Base-by-base conservation (phyloP, 2,797 vertebrate species). In the Oryzias sinensis region DNA sequence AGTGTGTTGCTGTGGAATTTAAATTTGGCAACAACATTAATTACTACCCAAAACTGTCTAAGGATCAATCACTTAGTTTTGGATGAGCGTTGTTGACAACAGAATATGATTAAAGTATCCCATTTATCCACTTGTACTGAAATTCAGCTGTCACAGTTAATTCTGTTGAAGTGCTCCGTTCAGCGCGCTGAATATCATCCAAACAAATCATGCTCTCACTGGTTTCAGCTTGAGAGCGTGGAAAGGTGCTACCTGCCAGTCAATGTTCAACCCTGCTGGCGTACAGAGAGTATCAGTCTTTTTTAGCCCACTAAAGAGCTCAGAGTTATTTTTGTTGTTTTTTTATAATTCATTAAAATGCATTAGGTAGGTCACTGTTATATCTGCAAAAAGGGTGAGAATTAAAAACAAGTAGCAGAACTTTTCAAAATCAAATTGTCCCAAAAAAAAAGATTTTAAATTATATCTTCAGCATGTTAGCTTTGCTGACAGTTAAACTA, bases 71-170 rank as follows among this genome's bases (percentile, higher is more conserved):
- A 56, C 42, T 61, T 73, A 25, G 48, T 57, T 70, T 68, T 55
- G 25, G 61, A 61, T 20, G 5, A 68, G 27, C 29, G 46, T 41
- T 64, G 53, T 54, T 54, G 72, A 72, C 70, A 81, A 76, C 65
- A 65, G 56, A 55, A 44, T 52, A 24, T 44, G 69, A 83, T 78
- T 72, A 70, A 78, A 77, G 74, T 74, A 72, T 65, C 47, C 53
- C 15, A 4, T 59, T 68, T 66, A 55, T 56, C n/a, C 20, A 33
- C 43, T 52, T 18, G 22, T 20, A 42, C 49, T 62, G 60, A 73
- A 70, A 76, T 61, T 20, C 57, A 59, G 44, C 74, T 79, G 85
- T 77, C 76, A 65, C 46, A 62, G 74, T 72, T 60, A 40, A 79
- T 83, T 73, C 58, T 43, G 53, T 43, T 41, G 57, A 76, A 55